Base-by-base conservation (phyloP, 2,113 vertebrate species). In the Indri indri region DNA sequence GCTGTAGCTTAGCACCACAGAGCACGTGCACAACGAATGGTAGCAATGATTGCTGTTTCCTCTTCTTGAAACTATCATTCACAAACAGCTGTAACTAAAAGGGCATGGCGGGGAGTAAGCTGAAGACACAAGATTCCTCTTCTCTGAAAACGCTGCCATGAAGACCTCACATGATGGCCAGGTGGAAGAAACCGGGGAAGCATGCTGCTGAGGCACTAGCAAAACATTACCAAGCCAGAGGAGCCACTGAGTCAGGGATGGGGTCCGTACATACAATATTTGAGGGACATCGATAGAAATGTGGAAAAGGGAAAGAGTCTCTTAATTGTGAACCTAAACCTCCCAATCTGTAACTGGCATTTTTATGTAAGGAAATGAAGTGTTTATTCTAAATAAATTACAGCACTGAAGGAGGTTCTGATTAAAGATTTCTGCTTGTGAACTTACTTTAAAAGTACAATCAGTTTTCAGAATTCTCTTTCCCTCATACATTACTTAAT, bases 401-500 rank as follows among this genome's bases (percentile, higher is more conserved):
- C 0, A 42, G 11, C 77, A 54, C 7, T 25, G 37, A 57, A 63
- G 50, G 84, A 95, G 65, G 22, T 50, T 40, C 65, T 76, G 14
- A 95, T 80, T 63, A 63, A 87, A 97, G 50, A 73, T 81, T 91
- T 88, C 63, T 93, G 14, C 61, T 89, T 95, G 20, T 65, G 71
- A 94, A 93, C 45, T 88, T 80, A 70, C 88, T 97, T 92, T 84
- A 81, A 95, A 96, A 95, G 88, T 90, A 42, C 54, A 66, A 91
- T 32, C 45, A 42, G 42, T 95, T 97, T 93, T 94, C 87, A 91
- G 54, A 93, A 73, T 90, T 81, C 37, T 79, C 45, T 81, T 90
- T 70, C 79, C 65, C 80, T 79, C 22, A 0, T 17, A 6, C 11
- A 17, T 87, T 93, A 76, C 42, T 91, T 90, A 65, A 80, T 87